phyloP scores from a whole-genome alignment of 2,797 vertebrate genomes.

The Cottoperca gobio region DNA sequence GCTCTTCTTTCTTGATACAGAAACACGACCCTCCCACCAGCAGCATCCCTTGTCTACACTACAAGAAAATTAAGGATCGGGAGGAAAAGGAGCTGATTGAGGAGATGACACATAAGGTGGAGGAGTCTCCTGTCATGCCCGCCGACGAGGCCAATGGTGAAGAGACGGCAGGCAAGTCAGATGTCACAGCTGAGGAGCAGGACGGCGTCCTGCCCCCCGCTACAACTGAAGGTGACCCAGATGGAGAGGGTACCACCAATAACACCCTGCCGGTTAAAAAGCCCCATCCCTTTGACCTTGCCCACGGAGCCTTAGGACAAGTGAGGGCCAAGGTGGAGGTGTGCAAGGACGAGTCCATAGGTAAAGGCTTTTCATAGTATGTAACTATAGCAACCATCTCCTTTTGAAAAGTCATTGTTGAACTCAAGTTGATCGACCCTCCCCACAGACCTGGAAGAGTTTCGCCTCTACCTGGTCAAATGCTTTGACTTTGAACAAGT shows the following conservation, averaged over 20 bases:
- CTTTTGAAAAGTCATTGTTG: background rate
- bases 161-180: constrained; percentile 77
- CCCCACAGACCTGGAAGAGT: constrained; percentile 92
- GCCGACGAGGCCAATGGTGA: constrained; percentile 67
- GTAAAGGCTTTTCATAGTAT: constrained; percentile 86
- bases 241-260: constrained; percentile 49
- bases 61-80: constrained; percentile 97
- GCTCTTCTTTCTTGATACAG: constrained; percentile 76
- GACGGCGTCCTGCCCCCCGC: constrained; percentile 52
- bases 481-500: constrained; percentile 99
- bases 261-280: constrained; percentile 81
- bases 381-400: too few relatives aligned
- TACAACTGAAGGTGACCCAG: constrained; percentile 16
- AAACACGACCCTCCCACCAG: constrained; percentile 99
- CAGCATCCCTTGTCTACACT: constrained; percentile 99
- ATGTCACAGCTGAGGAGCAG: constrained; percentile 80
- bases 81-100: constrained; percentile 93
- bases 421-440: constrained; percentile 15
- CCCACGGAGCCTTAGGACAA: constrained; percentile 94
- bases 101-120: constrained; percentile 83
- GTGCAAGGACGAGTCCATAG: constrained; percentile 98
- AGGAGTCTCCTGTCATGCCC: constrained; percentile 84
- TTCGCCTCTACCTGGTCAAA: constrained; percentile 93
- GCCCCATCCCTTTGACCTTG: constrained; percentile 79
- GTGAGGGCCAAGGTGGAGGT: constrained; percentile 99